phyloP scores from a whole-genome alignment of 2,888 invertebrate genomes.

The Coenonympha arcania region DNA sequence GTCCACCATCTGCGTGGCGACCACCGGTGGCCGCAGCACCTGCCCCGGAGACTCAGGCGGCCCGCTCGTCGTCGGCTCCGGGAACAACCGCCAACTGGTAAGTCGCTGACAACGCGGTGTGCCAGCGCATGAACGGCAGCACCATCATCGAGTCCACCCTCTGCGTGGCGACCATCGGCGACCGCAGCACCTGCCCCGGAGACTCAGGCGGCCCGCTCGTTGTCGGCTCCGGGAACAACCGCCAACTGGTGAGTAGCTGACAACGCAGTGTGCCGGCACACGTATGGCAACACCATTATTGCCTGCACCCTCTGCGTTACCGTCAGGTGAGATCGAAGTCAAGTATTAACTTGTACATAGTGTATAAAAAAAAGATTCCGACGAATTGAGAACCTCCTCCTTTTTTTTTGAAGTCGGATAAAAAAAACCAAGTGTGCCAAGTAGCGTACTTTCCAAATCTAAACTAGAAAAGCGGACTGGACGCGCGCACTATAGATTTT shows the following conservation, averaged over 20 bases:
- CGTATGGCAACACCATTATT: no score
- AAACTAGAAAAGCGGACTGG: no score
- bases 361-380: no score
- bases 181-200: slow-evolving; percentile 51
- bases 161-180: slow-evolving; percentile 45
- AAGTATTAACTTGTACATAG: no score
- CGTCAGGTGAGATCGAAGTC: no score
- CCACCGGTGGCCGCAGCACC: slow-evolving; percentile 41
- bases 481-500: no score
- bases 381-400: no score
- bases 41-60: slow-evolving; percentile 57
- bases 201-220: slow-evolving; percentile 51
- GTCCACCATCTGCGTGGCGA: slow-evolving; percentile 49
- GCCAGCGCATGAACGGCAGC: slow-evolving; percentile 38
- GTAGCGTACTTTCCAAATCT: no score
- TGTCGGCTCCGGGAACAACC: slow-evolving; percentile 25
- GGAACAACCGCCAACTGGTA: slow-evolving; percentile 30
- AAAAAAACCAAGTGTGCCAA: no score
- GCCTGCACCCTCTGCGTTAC: no score
- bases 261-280: no score
- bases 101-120: slow-evolving; percentile 43
- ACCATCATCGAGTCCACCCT: slow-evolving; percentile 38
- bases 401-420: no score
- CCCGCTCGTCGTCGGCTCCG: slow-evolving; percentile 37
- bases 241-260: slow-evolving; percentile 31